Evolutionary conservation across 2,888 invertebrate genomes (phyloP).

Genomic region (Polylopha cassiicola): DNA sequence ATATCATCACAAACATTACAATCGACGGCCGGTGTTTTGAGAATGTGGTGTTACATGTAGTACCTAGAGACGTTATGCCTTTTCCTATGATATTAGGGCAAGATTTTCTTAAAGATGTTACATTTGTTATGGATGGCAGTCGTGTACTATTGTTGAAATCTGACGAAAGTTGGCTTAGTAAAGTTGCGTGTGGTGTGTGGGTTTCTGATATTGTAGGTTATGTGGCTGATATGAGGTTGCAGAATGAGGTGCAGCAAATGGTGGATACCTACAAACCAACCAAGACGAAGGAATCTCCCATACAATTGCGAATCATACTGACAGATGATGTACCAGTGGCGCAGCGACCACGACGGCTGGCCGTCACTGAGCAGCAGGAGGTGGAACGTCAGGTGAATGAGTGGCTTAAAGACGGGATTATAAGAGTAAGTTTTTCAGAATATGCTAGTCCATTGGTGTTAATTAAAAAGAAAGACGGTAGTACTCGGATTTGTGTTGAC

Average conservation of each 20-base stretch:
- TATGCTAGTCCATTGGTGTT: conserved; percentile 26
- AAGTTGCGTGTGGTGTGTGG: conserved; percentile 2
- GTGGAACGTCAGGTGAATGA: conserved; percentile 6
- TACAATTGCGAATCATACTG: conserved; percentile 3
- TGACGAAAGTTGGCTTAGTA: not conserved
- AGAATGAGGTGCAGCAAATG: not conserved
- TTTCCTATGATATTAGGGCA: conserved; percentile 19
- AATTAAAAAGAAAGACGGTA: conserved; percentile 23
- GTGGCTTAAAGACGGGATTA: conserved; percentile 20
- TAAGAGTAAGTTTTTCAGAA: conserved; percentile 24
- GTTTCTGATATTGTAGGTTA: not conserved
- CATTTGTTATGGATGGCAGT: conserved; percentile 10
- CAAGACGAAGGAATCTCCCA: conserved; percentile 6
- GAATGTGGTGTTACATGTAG: conserved; percentile 9
- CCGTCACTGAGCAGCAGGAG: conserved; percentile 3
- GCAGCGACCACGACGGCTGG: conserved; percentile 6
- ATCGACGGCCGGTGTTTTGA: conserved; percentile 3
- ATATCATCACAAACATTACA: not conserved
- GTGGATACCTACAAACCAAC: conserved; percentile 3
- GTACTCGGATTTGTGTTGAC: conserved; percentile 36
- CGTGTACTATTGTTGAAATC: conserved; percentile 6
- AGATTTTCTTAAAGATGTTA: conserved; percentile 12
- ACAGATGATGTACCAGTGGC: conserved; percentile 13
- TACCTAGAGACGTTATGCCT: conserved; percentile 15
- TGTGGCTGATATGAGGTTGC: not conserved